These are phyloP conservation scores for Atractosteus spatula DNA, from an alignment of 2,113 vertebrate genomes.

Conservation along the genomic window DNA sequence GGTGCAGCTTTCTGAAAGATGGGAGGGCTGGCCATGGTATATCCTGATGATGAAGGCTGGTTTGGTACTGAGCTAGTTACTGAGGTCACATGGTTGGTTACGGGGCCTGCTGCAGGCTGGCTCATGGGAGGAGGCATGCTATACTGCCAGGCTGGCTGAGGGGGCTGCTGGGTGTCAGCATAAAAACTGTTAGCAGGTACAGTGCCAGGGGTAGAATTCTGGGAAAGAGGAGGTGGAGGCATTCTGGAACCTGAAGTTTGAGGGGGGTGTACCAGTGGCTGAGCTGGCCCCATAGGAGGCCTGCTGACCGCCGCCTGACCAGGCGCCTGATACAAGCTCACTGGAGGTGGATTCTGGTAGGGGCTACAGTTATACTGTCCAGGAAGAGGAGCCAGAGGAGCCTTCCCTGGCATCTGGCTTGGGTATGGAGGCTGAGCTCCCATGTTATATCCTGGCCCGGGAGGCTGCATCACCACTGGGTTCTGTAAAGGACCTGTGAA, in stretches of 20 bases:
- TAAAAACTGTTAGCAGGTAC: conserved; percentile 66
- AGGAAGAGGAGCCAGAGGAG: conserved; percentile 54
- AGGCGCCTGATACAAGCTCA: conserved; percentile 66
- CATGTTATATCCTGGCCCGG: conserved; percentile 65
- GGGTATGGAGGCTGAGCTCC: conserved; percentile 61
- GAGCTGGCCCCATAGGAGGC: conserved; percentile 55
- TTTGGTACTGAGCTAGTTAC: conserved; percentile 31
- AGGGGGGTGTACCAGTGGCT: conserved; percentile 48
- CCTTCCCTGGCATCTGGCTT: conserved; percentile 70
- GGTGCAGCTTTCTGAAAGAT: conserved; percentile 31
- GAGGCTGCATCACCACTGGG: conserved; percentile 62
- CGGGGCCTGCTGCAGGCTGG: conserved; percentile 39
- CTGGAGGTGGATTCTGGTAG: conserved; percentile 63
- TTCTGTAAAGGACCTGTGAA: conserved; percentile 82
- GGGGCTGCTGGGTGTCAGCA: conserved; percentile 53
- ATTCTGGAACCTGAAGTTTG: conserved; percentile 45
- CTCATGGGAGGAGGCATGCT: conserved; percentile 52
- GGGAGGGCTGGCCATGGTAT: conserved; percentile 43
- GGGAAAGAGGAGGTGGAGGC: conserved; percentile 45
- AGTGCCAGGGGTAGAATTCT: conserved; percentile 62
- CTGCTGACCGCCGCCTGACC: conserved; percentile 65
- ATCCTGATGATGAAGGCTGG: conserved; percentile 53
- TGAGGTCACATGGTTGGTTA: conserved; percentile 61
- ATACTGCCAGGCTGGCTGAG: conserved; percentile 76
- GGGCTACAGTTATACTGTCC: conserved; percentile 69